phyloP scores from a whole-genome alignment of 1,140 invertebrate genomes.

The Araneus ventricosus region DNA sequence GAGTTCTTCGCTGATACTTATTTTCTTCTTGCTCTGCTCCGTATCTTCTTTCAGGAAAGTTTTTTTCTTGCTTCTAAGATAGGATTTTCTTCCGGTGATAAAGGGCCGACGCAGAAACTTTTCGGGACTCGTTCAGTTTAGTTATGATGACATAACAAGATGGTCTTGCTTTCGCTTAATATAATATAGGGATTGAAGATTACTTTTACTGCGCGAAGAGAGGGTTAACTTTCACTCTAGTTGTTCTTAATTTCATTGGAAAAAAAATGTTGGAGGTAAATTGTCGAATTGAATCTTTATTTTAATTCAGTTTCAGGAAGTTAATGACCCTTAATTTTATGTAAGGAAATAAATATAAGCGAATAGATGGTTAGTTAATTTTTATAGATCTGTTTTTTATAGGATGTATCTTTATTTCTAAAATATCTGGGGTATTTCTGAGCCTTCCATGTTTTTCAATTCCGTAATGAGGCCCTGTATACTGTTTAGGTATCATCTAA shows the following conservation, averaged over 20 bases:
- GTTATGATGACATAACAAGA: conserved; percentile 30
- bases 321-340: no score
- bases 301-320: no score
- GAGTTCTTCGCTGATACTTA: conserved; percentile 9
- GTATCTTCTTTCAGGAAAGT: not conserved
- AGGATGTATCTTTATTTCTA: no score
- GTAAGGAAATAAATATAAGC: no score
- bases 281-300: not conserved
- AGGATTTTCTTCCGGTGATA: conserved; percentile 25
- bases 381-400: no score
- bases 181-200: not conserved
- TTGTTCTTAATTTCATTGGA: not conserved
- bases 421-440: no score
- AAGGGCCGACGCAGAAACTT: not conserved
- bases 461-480: no score
- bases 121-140: not conserved
- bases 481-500: no score
- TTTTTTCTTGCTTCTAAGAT: not conserved
- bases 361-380: no score
- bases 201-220: not conserved
- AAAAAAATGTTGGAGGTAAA: not conserved
- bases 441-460: no score
- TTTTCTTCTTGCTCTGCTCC: not conserved
- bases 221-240: not conserved
- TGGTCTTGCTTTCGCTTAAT: not conserved